phyloP scores from a whole-genome alignment of 2,888 invertebrate genomes.

The Drosophila nr. medialis region DNA sequence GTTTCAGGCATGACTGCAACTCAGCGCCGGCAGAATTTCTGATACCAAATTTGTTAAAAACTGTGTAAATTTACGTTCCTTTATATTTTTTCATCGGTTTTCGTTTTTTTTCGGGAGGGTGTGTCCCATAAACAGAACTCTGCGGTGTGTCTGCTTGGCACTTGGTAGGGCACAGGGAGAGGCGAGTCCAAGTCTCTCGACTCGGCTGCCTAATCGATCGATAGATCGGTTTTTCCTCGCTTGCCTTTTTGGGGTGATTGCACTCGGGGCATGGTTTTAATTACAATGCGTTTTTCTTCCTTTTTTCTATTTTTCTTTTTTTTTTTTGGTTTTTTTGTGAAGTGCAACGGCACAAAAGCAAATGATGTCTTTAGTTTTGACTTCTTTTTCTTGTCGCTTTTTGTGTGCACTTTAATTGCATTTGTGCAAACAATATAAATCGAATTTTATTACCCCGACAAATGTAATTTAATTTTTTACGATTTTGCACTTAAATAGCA shows the following conservation, averaged over 20 bases:
- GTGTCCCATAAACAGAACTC: conserved; percentile 74
- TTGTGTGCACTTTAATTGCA: conserved; percentile 68
- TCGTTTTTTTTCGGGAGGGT: conserved; percentile 53
- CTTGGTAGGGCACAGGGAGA: conserved; percentile 29
- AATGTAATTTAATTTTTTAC: conserved; percentile 81
- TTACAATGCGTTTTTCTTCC: conserved; percentile 49
- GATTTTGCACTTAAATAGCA: conserved; percentile 79
- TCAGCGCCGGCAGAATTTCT: conserved; percentile 64
- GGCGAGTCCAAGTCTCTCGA: conserved; percentile 40
- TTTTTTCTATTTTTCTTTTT: conserved; percentile 39
- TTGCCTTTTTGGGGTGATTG: conserved; percentile 71
- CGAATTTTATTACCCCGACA: conserved; percentile 68
- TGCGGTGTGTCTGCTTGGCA: conserved; percentile 64
- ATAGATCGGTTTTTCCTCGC: conserved; percentile 52
- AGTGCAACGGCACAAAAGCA: conserved; percentile 69
- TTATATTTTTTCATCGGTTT: conserved; percentile 30
- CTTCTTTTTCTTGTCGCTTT: conserved; percentile 52
- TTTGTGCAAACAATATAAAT: conserved; percentile 78
- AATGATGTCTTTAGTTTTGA: conserved; percentile 73
- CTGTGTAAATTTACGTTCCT: conserved; percentile 74
- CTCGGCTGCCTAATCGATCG: conserved; percentile 75
- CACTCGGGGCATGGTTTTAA: conserved; percentile 63
- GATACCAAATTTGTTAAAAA: conserved; percentile 75
- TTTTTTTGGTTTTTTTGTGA: conserved; percentile 55
- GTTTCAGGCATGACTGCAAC: conserved; percentile 76